Conservation (phyloP, 2,888 invertebrate species). For the Erebia aethiops region DNA sequence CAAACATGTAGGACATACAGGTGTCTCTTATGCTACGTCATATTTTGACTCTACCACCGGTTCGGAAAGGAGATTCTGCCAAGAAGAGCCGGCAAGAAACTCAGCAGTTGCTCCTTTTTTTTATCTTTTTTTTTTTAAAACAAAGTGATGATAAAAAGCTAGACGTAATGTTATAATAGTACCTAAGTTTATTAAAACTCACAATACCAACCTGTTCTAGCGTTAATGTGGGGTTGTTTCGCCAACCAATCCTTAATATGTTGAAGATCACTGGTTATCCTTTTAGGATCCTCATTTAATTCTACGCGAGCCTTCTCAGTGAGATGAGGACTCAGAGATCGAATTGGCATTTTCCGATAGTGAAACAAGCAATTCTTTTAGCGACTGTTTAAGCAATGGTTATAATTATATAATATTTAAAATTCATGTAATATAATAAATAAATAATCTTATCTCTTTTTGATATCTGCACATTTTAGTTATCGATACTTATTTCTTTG, state of each 20-base stretch:
- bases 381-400: neutral
- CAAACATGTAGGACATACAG: no score
- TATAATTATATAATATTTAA: neutral
- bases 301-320: conserved; percentile 65
- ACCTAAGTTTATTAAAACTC: neutral
- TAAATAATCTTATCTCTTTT: neutral
- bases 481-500: no score
- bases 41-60: no score
- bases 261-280: conserved; percentile 65
- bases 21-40: no score
- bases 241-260: conserved; percentile 76
- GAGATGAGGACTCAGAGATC: conserved; percentile 45
- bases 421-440: neutral
- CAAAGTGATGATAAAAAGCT: no score
- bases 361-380: neutral
- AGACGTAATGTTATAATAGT: no score
- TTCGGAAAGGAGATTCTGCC: no score
- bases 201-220: conserved; percentile 55
- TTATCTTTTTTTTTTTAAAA: no score
- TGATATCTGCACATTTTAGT: neutral
- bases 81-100: no score
- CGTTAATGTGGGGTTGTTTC: conserved; percentile 76
- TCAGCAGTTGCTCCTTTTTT: no score
- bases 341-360: neutral
- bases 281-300: conserved; percentile 74